A percentile compares a stretch with the other conserved stretches of the same genome.
Conservation (phyloP, 2,888 invertebrate genomes). For the Hirudinaria manillensis region DNA sequence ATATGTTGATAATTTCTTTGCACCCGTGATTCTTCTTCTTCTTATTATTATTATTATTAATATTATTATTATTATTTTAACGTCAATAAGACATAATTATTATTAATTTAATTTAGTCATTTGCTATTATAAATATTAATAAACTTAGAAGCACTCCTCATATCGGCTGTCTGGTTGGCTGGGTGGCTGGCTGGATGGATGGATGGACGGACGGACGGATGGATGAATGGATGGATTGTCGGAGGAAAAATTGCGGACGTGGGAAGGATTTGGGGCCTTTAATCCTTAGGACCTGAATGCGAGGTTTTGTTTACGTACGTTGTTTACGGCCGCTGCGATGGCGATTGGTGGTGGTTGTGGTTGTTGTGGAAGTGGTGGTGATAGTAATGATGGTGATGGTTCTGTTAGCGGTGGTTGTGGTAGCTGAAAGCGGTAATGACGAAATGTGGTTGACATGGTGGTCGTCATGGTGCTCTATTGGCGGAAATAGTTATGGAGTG, state of each 20-base stretch:
- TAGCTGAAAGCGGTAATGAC: background rate
- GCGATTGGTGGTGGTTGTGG: background rate
- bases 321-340: background rate
- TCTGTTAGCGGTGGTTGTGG: background rate
- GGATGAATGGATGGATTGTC: background rate
- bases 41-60: too few species aligned
- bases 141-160: too few species aligned
- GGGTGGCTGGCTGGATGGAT: background rate
- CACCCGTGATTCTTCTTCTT: too few species aligned
- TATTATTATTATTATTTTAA: too few species aligned
- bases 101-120: too few species aligned
- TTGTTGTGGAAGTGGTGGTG: background rate
- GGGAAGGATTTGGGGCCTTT: constrained; percentile 1
- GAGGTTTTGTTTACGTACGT: background rate
- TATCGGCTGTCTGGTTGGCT: background rate
- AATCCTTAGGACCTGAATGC: background rate
- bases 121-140: too few species aligned
- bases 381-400: background rate
- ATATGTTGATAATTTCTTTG: too few species aligned
- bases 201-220: background rate
- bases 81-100: too few species aligned
- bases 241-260: background rate
- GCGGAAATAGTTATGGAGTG: too few species aligned
- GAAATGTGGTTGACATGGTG: background rate
- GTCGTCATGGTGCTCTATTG: too few species aligned